Conservation (phyloP, 2,113 vertebrate genomes). For the Leptocoma aspasia region DNA sequence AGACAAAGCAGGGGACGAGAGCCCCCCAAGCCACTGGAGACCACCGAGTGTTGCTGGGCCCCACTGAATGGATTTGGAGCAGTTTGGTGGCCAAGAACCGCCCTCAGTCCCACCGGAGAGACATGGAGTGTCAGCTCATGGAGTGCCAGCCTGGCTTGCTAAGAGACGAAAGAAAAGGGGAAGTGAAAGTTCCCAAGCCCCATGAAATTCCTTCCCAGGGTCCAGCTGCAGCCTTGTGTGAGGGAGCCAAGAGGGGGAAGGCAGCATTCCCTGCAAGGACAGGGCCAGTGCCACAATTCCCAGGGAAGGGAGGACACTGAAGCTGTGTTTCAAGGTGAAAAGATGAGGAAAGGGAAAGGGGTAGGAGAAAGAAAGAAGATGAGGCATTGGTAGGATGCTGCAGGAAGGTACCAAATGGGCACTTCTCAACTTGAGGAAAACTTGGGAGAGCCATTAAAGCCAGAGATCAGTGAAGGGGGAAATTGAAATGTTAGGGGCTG, state of each 20-base stretch:
- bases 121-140: not conserved
- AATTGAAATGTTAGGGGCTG: not conserved
- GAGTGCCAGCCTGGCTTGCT: not conserved
- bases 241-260: not conserved
- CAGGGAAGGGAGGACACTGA: not conserved
- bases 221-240: not conserved
- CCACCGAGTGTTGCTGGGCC: accelerated
- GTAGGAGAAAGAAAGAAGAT: not conserved
- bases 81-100: not conserved
- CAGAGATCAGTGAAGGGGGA: constrained; percentile 7
- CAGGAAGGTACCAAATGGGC: not conserved
- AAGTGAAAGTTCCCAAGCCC: not conserved
- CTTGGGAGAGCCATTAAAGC: not conserved
- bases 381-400: not conserved
- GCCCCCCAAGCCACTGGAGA: not conserved
- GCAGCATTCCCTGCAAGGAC: not conserved
- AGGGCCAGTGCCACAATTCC: accelerated
- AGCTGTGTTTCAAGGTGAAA: not conserved
- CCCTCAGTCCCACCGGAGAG: not conserved
- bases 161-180: not conserved
- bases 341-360: not conserved
- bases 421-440: not conserved
- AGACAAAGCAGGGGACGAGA: not conserved
- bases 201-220: not conserved
- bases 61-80: not conserved